A percentile compares a stretch with the other conserved stretches of the same genome.
phyloP scores from a whole-genome alignment of 2,888 invertebrate species.

The Diarsia mendica region DNA sequence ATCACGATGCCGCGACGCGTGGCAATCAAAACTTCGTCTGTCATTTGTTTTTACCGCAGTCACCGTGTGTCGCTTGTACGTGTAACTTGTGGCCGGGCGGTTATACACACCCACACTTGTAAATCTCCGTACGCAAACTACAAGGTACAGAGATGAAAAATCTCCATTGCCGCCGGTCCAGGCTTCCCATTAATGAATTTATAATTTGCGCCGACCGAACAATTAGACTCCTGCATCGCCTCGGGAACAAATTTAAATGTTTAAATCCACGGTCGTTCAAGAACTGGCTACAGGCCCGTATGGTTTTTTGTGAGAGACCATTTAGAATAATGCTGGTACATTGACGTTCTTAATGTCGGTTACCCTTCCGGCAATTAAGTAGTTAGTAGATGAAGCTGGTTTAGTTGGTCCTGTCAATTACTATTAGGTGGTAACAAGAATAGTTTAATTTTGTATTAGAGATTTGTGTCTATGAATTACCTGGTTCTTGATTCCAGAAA shows the following conservation, averaged over 20 bases:
- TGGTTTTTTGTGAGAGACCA: conserved; percentile 68
- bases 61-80: background rate
- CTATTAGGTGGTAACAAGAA: conserved; percentile 38
- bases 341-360: conserved; percentile 55
- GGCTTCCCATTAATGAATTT: conserved; percentile 82
- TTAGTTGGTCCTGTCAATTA: conserved; percentile 53
- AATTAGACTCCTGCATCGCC: conserved; percentile 81
- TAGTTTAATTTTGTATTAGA: conserved; percentile 51
- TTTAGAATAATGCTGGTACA: conserved; percentile 64
- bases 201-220: conserved; percentile 82
- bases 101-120: conserved; percentile 16
- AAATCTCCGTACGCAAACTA: conserved; percentile 18
- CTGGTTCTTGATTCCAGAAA: background rate
- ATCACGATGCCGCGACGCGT: background rate
- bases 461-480: background rate
- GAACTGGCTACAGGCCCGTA: conserved; percentile 72
- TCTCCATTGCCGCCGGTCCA: conserved; percentile 71
- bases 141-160: conserved; percentile 64
- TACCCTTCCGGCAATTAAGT: conserved; percentile 67
- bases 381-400: conserved; percentile 38
- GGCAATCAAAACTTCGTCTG: background rate
- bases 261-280: conserved; percentile 77
- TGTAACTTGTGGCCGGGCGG: background rate
- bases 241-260: conserved; percentile 80
- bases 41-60: background rate